These are phyloP conservation scores for Premnoplex brunnescens DNA, from an alignment of 2,797 vertebrate genomes.

Conservation along the genomic window DNA sequence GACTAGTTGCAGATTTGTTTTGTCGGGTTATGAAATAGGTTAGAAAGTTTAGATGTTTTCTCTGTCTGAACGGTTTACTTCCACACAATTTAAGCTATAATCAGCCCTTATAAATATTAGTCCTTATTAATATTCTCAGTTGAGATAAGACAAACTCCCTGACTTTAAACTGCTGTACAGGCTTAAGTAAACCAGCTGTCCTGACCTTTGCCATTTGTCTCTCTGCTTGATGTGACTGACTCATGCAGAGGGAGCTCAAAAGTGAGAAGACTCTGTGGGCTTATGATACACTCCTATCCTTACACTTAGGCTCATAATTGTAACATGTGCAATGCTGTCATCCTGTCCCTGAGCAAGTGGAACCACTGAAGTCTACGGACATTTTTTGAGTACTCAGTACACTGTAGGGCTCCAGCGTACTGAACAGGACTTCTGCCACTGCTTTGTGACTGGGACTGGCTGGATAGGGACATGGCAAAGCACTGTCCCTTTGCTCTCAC, in stretches of 20 bases:
- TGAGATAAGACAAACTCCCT: neutral
- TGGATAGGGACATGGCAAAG: neutral
- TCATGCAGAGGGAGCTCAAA: neutral
- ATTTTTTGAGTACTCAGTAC: neutral
- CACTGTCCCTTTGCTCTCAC: neutral
- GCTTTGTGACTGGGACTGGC: neutral
- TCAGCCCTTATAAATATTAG: neutral
- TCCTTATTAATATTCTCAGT: neutral
- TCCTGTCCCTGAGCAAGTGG: neutral
- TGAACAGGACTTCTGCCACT: neutral
- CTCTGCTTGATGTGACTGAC: neutral
- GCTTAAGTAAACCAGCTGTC: neutral
- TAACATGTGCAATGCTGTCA: rapidly evolving
- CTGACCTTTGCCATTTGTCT: neutral
- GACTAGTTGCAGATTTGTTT: neutral
- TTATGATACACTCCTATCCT: neutral
- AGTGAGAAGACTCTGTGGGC: rapidly evolving
- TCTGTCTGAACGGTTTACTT: neutral
- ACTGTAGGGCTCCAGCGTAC: neutral
- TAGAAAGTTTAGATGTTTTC: neutral
- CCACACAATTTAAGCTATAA: neutral
- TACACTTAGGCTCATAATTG: rapidly evolving
- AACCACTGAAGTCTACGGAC: neutral
- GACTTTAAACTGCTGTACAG: neutral
- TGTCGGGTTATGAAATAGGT: neutral